Evolutionary conservation across 1,140 invertebrate genomes (phyloP), one percentile per base, ranked within the genome.

Genomic region (Drosophila pseudoobscura): DNA sequence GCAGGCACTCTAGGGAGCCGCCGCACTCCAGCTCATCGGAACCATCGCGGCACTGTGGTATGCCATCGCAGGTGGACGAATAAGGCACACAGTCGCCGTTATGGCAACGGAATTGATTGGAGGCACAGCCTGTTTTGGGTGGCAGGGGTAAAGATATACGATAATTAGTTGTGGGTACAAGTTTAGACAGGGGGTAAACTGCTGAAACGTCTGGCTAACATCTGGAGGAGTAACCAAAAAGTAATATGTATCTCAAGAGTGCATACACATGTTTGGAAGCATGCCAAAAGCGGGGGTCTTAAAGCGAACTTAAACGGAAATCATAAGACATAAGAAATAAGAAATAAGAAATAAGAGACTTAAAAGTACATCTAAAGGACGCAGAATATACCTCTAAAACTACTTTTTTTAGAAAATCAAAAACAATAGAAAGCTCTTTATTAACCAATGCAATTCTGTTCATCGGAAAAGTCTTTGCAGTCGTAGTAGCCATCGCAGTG

Each of bases 391-490:
- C 31, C 31, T 49, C 45, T 68, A 66, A 9, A 9, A 6, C 47
- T 54, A 35, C 5, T 45, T 3, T 35, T 6, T 9, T 39, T 9
- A 53, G 29, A 59, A 53, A 17, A 44, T 3, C 11, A 41, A 41
- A 53, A 61, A 44, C 2, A n/a, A 35, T 22, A 41, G 20, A 39
- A 26, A 29, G 9, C 52, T 60, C 43, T 41, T 75, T 76, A 89
- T 88, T 88, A 91, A 91, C 91, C 91, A 93, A 95, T 94, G 94
- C 97, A 98, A 92, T 96, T 95, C 92, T 96, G 95, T 93, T 98
- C 97, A 92, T 98, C 97, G 75, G 96, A 97, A 93, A 96, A 95
- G 93, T 98, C 97, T 92, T 94, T 94, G 93, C 97, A 98, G 93
- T 98, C 96, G 93, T 95, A 95, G 92, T 94, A 94, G 93, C 96